Evolutionary conservation across 2,888 invertebrate species (phyloP).

Genomic region (Cynaeus angustus): DNA sequence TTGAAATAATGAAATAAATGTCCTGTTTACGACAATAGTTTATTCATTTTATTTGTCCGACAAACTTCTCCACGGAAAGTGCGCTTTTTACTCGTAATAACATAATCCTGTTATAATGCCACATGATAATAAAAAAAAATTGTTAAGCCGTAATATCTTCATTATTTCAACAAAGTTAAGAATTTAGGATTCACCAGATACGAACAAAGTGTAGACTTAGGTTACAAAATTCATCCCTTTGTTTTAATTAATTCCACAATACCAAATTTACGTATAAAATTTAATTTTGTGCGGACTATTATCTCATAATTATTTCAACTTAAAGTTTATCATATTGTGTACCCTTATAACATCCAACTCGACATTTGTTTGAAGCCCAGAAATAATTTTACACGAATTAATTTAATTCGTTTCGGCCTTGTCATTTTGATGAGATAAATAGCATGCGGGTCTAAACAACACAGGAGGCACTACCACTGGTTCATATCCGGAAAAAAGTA

Average conservation of each 20-base stretch:
- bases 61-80: no score
- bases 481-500: slow-evolving; percentile 15
- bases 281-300: not conserved
- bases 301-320: slow-evolving; percentile 1
- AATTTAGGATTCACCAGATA: no score
- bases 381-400: slow-evolving; percentile 11
- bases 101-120: no score
- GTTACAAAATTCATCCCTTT: no score
- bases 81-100: no score
- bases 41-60: no score
- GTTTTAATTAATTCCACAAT: not conserved
- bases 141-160: no score
- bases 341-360: not conserved
- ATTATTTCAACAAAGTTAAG: no score
- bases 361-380: slow-evolving; percentile 5
- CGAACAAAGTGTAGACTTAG: no score
- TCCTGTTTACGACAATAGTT: no score
- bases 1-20: no score
- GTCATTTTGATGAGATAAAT: slow-evolving; percentile 15
- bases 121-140: no score
- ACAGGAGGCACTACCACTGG: not conserved
- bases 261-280: slow-evolving; percentile 1
- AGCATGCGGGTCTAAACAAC: slow-evolving; percentile 12
- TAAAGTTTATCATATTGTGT: not conserved
- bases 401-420: slow-evolving; percentile 14